Percentiles rank a stretch among this genome's conserved stretches.
Conservation (phyloP, 92 coral and sea anemone genomes). For the Parazoanthus darwini region DNA sequence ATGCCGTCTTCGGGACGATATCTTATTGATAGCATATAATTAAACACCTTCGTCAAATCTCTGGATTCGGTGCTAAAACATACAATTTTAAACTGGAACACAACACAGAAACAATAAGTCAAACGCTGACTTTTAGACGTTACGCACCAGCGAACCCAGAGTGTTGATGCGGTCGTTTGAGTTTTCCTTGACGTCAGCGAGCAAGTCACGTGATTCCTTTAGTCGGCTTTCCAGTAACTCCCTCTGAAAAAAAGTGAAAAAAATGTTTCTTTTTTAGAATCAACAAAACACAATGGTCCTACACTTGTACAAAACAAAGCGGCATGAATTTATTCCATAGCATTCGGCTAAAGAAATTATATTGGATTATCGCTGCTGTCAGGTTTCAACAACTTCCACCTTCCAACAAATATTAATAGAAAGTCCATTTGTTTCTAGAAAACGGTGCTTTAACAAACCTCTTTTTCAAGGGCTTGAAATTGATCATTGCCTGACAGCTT, state of each 20-base stretch:
- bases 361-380: too few relatives aligned
- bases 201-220: constrained; percentile 82
- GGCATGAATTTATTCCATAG: too few relatives aligned
- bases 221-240: constrained; percentile 75
- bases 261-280: background rate
- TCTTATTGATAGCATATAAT: background rate
- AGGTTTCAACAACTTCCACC: background rate
- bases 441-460: constrained; percentile 53
- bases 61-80: background rate
- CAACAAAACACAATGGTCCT: background rate
- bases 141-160: constrained; percentile 76
- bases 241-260: constrained; percentile 52
- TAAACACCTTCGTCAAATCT: background rate
- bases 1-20: too few relatives aligned
- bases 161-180: constrained; percentile 84
- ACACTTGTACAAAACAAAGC: background rate
- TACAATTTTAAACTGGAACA: too few relatives aligned
- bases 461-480: constrained; percentile 83
- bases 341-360: too few relatives aligned
- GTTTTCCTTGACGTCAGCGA: constrained; percentile 74
- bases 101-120: background rate
- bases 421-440: background rate
- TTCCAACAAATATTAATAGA: too few relatives aligned
- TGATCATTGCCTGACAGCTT: constrained; percentile 86
- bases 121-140: background rate